Conservation (phyloP, 2,888 invertebrate species). For the Cryptus armator region DNA sequence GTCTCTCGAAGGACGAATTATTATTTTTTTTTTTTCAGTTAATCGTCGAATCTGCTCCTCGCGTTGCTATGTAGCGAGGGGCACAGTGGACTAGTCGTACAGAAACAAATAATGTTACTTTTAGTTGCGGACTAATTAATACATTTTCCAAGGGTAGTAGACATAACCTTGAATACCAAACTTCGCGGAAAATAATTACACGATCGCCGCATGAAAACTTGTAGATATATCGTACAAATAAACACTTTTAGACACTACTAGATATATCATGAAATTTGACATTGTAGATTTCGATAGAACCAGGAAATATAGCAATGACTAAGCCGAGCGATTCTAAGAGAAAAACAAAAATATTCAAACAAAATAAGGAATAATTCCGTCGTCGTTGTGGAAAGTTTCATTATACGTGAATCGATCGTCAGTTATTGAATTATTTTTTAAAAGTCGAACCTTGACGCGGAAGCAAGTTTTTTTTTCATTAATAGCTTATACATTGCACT, state of each 20-base stretch:
- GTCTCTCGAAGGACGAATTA: constrained; percentile 58
- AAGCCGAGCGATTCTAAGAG: not conserved
- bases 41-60: not conserved
- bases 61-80: not conserved
- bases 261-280: no score
- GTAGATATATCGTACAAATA: no score
- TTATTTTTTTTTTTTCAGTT: constrained; percentile 25
- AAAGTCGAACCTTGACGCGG: not conserved
- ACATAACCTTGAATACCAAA: no score
- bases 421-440: not conserved
- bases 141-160: no score
- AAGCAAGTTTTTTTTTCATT: not conserved
- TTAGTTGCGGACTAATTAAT: not conserved
- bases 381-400: not conserved
- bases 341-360: not conserved
- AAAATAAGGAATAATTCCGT: not conserved
- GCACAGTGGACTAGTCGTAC: not conserved
- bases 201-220: no score
- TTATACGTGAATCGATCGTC: not conserved
- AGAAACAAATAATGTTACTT: not conserved
- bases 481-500: not conserved
- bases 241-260: no score
- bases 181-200: no score
- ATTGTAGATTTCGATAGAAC: no score
- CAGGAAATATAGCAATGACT: no score